Conservation (phyloP, 2,113 vertebrate genomes). For the Melanotaenia duboulayi region DNA sequence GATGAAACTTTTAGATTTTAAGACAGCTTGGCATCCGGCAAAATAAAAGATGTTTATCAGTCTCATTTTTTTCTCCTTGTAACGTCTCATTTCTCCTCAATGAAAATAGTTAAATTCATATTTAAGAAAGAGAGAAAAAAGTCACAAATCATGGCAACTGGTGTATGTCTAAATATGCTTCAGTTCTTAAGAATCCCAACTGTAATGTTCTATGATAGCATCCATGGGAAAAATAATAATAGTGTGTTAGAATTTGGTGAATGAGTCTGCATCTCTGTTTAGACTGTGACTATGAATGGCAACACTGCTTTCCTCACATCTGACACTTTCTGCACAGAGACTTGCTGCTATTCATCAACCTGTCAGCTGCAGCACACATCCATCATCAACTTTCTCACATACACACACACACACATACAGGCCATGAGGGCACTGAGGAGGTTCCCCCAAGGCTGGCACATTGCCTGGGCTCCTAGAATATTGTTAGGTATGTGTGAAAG, state of each 20-base stretch:
- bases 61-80: too few relatives aligned
- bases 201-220: constrained; percentile 45
- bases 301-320: constrained; percentile 35
- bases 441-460: constrained; percentile 42
- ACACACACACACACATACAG: constrained; percentile 1
- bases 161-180: constrained; percentile 28
- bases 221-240: constrained; percentile 5
- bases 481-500: constrained; percentile 45
- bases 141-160: neutral
- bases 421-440: constrained; percentile 17
- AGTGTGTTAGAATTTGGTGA: constrained; percentile 17
- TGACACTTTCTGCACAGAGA: constrained; percentile 51
- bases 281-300: constrained; percentile 36
- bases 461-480: constrained; percentile 26
- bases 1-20: too few relatives aligned
- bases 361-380: constrained; percentile 66
- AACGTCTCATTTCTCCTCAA: too few relatives aligned
- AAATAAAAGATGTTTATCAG: too few relatives aligned
- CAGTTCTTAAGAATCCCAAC: neutral
- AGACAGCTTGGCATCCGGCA: too few relatives aligned
- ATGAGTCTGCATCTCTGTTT: constrained; percentile 31
- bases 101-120: too few relatives aligned
- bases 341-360: constrained; percentile 61
- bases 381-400: constrained; percentile 36
- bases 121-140: too few relatives aligned